phyloP scores from a whole-genome alignment of 1,140 invertebrate species.

The Heterodera schachtii region DNA sequence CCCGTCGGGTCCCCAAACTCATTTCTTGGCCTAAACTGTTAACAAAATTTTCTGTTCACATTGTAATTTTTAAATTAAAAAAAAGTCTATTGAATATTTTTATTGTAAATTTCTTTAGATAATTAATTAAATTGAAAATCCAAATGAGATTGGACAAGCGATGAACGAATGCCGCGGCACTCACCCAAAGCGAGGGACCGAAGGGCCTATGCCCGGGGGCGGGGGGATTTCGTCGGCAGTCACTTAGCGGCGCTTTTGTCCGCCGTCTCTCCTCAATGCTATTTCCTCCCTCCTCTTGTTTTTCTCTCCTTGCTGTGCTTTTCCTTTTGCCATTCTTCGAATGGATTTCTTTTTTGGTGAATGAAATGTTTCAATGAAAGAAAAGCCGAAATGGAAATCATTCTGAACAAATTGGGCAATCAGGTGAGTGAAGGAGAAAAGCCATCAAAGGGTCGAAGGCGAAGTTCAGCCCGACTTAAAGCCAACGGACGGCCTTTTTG shows the following conservation, averaged over 20 bases:
- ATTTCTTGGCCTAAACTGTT: too few species aligned
- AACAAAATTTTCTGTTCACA: too few species aligned
- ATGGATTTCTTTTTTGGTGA: neutral
- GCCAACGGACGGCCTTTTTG: slow-evolving; percentile 17
- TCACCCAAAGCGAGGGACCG: too few species aligned
- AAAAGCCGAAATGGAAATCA: slow-evolving; percentile 4
- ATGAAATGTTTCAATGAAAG: neutral
- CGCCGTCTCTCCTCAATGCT: neutral
- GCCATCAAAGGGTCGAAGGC: neutral
- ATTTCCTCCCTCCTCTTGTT: neutral
- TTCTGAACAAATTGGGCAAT: slow-evolving; percentile 28
- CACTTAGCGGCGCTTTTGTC: neutral
- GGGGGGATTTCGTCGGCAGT: too few species aligned
- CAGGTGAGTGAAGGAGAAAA: slow-evolving; percentile 11
- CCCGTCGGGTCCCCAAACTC: too few species aligned
- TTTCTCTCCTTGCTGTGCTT: neutral
- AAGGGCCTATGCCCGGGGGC: too few species aligned
- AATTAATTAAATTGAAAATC: too few species aligned
- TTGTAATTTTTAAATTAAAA: too few species aligned
- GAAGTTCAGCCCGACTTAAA: slow-evolving; percentile 21
- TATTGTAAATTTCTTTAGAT: too few species aligned
- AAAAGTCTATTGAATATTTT: too few species aligned
- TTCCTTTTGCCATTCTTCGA: neutral
- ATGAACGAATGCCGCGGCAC: too few species aligned
- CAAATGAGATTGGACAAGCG: too few species aligned